Evolutionary conservation across 35 echinoderm and acorn worm species (phyloP).

Genomic region (Eucidaris tribuloides): DNA sequence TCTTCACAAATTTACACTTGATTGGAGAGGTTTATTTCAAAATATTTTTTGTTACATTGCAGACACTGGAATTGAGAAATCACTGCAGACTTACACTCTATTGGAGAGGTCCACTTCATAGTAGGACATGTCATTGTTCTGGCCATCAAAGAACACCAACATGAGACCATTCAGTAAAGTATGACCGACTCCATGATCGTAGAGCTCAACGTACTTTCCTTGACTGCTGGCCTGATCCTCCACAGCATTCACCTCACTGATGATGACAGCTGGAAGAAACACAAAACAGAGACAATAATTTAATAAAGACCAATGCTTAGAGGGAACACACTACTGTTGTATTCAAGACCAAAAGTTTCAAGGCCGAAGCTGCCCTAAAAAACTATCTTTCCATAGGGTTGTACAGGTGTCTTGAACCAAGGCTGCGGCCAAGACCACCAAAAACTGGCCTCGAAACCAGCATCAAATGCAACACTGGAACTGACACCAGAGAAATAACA

Average conservation of each 20-base stretch:
- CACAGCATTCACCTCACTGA: slow-evolving; percentile 84
- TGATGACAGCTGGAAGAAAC: slow-evolving; percentile 44
- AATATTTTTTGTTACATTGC: too few relatives aligned
- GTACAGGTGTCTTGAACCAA: too few relatives aligned
- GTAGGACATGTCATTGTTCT: slow-evolving; percentile 83
- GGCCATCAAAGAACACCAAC: slow-evolving; percentile 86
- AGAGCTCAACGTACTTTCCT: slow-evolving; percentile 77
- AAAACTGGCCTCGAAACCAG: too few relatives aligned
- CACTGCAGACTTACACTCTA: slow-evolving; percentile 18
- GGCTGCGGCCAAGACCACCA: too few relatives aligned
- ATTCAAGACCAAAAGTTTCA: too few relatives aligned
- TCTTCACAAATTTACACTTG: slow-evolving; percentile 3
- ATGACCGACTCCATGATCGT: slow-evolving; percentile 49
- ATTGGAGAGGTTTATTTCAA: slow-evolving; percentile 73
- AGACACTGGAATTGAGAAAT: too few relatives aligned
- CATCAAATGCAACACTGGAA: too few relatives aligned
- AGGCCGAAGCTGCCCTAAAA: too few relatives aligned
- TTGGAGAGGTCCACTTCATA: slow-evolving; percentile 78
- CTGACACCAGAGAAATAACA: too few relatives aligned
- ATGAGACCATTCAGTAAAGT: slow-evolving; percentile 54
- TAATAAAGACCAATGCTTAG: too few relatives aligned
- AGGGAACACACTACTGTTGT: too few relatives aligned
- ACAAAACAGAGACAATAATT: neutral
- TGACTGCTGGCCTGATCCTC: neutral
- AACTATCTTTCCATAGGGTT: too few relatives aligned